phyloP scores from a whole-genome alignment of 1,140 invertebrate species.

The Lasioglossum baleicum region DNA sequence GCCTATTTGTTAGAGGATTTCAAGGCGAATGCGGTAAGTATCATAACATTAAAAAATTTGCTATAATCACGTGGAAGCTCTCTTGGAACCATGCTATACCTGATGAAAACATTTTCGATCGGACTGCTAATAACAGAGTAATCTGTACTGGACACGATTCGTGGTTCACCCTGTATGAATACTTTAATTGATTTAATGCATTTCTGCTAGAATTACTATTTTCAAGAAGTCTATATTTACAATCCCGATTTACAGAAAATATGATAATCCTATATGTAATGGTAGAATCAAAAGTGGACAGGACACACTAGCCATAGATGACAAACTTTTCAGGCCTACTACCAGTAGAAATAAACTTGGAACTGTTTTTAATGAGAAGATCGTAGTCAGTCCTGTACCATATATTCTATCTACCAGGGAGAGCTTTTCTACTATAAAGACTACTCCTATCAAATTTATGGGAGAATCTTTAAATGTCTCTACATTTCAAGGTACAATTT shows the following conservation, averaged over 20 bases:
- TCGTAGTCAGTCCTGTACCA: slow-evolving; percentile 76
- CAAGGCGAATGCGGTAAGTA: too few species aligned
- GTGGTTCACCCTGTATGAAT: too few species aligned
- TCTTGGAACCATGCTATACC: too few species aligned
- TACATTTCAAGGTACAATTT: slow-evolving; percentile 60
- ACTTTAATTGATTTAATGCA: background rate
- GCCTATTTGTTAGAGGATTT: too few species aligned
- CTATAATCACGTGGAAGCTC: too few species aligned
- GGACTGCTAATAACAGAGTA: too few species aligned
- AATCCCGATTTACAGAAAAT: slow-evolving; percentile 42
- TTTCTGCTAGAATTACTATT: background rate
- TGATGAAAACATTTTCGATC: too few species aligned
- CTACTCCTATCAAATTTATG: slow-evolving; percentile 71
- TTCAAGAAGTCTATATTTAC: background rate
- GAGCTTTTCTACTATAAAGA: slow-evolving; percentile 76
- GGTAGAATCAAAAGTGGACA: slow-evolving; percentile 23
- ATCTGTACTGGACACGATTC: too few species aligned
- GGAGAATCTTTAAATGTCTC: slow-evolving; percentile 65
- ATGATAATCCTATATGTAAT: slow-evolving; percentile 21
- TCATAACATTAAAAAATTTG: too few species aligned
- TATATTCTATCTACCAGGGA: slow-evolving; percentile 73
- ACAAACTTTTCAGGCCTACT: slow-evolving; percentile 45
- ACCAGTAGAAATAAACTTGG: slow-evolving; percentile 70
- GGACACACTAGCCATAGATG: background rate
- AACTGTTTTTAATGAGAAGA: slow-evolving; percentile 76